A percentile compares a stretch with the other conserved stretches of the same genome.
These are phyloP conservation scores for Leptothorax acervorum DNA, from an alignment of 2,888 invertebrate species.

Conservation along the genomic window DNA sequence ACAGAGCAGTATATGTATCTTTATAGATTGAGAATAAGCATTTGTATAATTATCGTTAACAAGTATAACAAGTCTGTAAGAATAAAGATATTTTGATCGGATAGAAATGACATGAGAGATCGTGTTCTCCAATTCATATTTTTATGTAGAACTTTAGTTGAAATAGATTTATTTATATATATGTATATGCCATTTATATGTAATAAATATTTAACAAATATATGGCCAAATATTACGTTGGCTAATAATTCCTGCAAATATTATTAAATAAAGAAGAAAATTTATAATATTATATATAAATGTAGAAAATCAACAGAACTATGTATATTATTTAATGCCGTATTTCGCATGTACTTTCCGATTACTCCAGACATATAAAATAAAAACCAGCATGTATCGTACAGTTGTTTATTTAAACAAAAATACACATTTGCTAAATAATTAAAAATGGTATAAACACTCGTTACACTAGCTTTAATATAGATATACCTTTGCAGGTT, in stretches of 20 bases:
- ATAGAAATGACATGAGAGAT: background rate
- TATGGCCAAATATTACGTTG: background rate
- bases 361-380: background rate
- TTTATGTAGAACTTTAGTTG: background rate
- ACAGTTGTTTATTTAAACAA: slow-evolving; percentile 35
- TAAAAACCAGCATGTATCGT: background rate
- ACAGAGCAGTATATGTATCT: background rate
- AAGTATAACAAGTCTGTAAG: background rate
- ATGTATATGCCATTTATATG: no score
- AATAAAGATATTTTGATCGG: background rate
- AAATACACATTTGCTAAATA: slow-evolving; percentile 42
- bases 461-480: slow-evolving; percentile 15
- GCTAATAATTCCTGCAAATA: background rate
- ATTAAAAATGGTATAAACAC: slow-evolving; percentile 21
- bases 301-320: background rate
- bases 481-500: slow-evolving; percentile 4
- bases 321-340: background rate
- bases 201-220: background rate
- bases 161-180: background rate
- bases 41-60: background rate
- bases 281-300: background rate
- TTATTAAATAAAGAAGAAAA: background rate
- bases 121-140: background rate
- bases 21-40: background rate
- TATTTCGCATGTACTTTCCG: background rate